Base-by-base conservation (phyloP, 30 jellyfish, hydroid and myxozoan species). In the Phacellophora camtschatica region DNA sequence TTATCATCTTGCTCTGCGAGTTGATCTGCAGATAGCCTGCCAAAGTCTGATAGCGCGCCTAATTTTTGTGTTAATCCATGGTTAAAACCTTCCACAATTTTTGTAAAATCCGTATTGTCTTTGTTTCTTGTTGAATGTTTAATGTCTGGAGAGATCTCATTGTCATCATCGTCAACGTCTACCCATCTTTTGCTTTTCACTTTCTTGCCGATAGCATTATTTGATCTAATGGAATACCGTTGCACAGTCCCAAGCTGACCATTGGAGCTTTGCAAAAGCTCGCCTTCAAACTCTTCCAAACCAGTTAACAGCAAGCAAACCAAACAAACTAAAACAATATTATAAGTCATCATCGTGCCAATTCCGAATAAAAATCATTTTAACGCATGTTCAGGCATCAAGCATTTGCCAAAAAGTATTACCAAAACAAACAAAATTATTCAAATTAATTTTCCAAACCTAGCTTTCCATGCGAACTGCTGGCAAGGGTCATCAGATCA, bases 131-230 rank as follows among this genome's bases (percentile, higher is more conserved):
- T 70, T 33, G 92, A 53, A 22, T 66, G 85, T 18, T 81, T 81
- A 3, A 41, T 45, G 10, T 71, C 83, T 19, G 71, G 82, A 6
- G 84, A 58, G 8, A 71, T 59, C 25, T 18, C 23, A 72, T 25
- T 56, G 1, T 56, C 85, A n/a, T 81, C 92, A 66, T 81, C 92
- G 49, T 81, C 92, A 0, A 81, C 92, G 67, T 81, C 92, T 28
- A 81, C 85, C 92, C 92, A 81, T 9, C 92, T 66, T 68, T 79
- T 79, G 1, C 8, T 15, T 0, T 19, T 43, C 15, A 18, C 22
- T 30, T 55, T 59, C 0, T 25, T 39, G 7, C n/a, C 22, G 31
- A 10, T 15, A 11, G 4, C 36, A 19, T 41, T 41, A 2, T 74
- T 32, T 9, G 7, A 0, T 8, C 7, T 59, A 27, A 30, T 37